Evolutionary conservation across 2,888 invertebrate species (phyloP).

Genomic region (Micropterix aruncella): DNA sequence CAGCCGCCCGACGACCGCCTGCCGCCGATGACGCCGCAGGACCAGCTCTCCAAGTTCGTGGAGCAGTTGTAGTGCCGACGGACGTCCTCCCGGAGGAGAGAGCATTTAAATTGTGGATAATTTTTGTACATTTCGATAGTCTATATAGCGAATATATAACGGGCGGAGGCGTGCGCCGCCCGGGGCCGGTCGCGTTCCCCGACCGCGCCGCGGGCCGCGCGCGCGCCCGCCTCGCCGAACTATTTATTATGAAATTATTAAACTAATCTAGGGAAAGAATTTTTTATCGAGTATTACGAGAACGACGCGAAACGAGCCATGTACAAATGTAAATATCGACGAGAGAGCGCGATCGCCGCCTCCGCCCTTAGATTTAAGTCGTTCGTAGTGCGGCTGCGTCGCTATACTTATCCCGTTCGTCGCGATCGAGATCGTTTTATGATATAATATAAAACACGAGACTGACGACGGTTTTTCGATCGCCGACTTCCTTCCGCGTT

Average conservation of each 20-base stretch:
- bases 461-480: neutral
- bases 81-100: too few species aligned
- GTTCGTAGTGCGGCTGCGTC: constrained; percentile 43
- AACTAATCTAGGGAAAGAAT: constrained; percentile 23
- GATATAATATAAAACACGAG: constrained; percentile 39
- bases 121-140: neutral
- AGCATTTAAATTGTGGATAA: neutral
- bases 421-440: constrained; percentile 45
- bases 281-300: constrained; percentile 33
- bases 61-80: constrained; percentile 94
- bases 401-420: constrained; percentile 45
- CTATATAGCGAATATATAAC: neutral
- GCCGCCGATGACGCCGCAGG: constrained; percentile 77
- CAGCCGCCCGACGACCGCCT: constrained; percentile 46
- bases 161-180: constrained; percentile 17
- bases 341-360: constrained; percentile 38
- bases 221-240: constrained; percentile 17
- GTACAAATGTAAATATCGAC: constrained; percentile 42
- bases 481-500: too few species aligned
- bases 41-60: constrained; percentile 90
- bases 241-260: constrained; percentile 27
- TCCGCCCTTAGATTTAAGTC: constrained; percentile 38
- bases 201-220: constrained; percentile 10
- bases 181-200: constrained; percentile 14
- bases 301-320: constrained; percentile 35